Conservation (phyloP, 1,140 invertebrate species). For the Wiebesia pumilae region DNA sequence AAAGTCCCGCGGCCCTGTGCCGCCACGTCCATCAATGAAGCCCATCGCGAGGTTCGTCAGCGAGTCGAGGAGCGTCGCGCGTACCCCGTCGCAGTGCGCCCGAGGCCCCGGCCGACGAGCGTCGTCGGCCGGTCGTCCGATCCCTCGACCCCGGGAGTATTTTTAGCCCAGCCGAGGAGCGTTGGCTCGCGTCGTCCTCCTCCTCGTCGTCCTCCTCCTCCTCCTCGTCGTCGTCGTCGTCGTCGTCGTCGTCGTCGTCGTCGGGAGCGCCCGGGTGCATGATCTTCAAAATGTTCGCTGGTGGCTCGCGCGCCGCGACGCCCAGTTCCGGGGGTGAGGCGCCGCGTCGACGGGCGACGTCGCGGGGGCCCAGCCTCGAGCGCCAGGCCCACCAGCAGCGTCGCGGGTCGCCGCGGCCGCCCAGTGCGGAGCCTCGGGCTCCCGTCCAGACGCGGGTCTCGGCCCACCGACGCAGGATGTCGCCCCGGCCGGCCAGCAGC, state of each 20-base stretch:
- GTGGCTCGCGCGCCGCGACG: constrained; percentile 72
- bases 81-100: constrained; percentile 7
- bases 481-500: not conserved
- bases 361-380: not conserved
- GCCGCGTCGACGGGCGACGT: not conserved
- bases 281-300: constrained; percentile 77
- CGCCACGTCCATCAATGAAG: constrained; percentile 20
- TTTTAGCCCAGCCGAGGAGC: not conserved
- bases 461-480: not conserved
- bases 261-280: not conserved
- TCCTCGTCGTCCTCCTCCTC: not conserved
- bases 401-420: not conserved
- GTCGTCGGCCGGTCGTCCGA: constrained; percentile 19
- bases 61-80: not conserved
- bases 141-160: not conserved
- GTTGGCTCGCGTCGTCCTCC: not conserved
- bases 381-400: not conserved
- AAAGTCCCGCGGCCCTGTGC: not conserved
- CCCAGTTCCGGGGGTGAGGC: constrained; percentile 23
- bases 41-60: not conserved
- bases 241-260: not conserved
- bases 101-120: constrained; percentile 7
- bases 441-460: not conserved
- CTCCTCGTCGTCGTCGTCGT: constrained; percentile 51
- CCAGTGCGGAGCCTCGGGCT: not conserved